Evolutionary conservation across 1,140 invertebrate genomes (phyloP).

Genomic region (Wasmannia auropunctata): DNA sequence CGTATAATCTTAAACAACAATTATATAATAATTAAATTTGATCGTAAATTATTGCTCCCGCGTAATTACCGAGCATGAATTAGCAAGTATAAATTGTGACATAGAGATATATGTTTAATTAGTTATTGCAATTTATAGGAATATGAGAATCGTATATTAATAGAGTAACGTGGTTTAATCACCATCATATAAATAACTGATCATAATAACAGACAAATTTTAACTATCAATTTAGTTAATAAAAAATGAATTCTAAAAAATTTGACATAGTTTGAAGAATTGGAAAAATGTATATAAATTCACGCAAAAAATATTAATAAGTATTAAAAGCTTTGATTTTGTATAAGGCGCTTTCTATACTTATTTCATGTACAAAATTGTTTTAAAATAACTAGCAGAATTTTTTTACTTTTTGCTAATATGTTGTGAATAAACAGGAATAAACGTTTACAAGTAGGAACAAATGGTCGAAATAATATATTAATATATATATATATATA

Average conservation of each 20-base stretch:
- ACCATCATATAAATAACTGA: constrained; percentile 21
- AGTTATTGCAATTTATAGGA: constrained; percentile 41
- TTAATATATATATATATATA: too few relatives aligned
- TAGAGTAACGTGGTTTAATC: constrained; percentile 13
- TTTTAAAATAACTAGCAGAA: background rate
- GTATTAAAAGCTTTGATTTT: too few relatives aligned
- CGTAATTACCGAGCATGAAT: constrained; percentile 41
- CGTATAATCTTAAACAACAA: constrained; percentile 47
- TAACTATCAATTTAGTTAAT: constrained; percentile 4
- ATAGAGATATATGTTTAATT: constrained; percentile 44
- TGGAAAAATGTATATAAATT: too few relatives aligned
- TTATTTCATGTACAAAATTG: too few relatives aligned
- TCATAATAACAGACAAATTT: constrained; percentile 4
- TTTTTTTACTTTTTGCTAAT: background rate
- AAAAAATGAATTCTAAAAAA: background rate
- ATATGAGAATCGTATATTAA: constrained; percentile 46
- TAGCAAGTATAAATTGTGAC: constrained; percentile 51
- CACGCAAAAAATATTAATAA: too few relatives aligned
- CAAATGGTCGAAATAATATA: background rate
- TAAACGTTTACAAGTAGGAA: background rate
- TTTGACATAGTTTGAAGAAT: too few relatives aligned
- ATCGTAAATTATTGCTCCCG: constrained; percentile 38
- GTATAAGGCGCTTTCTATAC: too few relatives aligned
- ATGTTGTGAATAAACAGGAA: background rate
- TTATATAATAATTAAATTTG: constrained; percentile 49